phyloP scores from a whole-genome alignment of 2,797 vertebrate genomes.

The Leuciscus waleckii region DNA sequence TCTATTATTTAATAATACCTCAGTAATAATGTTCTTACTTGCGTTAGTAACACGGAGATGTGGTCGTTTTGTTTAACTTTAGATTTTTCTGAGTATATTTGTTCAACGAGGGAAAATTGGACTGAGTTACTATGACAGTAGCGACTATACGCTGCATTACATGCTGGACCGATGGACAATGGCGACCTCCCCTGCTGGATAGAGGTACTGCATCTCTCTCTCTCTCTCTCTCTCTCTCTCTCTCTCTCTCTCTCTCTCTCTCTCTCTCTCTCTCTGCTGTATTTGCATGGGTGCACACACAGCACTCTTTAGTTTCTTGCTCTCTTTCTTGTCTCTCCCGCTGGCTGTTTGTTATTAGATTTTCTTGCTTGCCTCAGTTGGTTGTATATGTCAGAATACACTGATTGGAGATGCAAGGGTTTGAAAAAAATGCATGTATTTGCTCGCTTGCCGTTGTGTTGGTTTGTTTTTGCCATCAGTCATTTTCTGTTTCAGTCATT shows the following conservation, averaged over 20 bases:
- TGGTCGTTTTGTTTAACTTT: not conserved
- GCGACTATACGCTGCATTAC: slow-evolving; percentile 84
- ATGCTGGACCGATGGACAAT: slow-evolving; percentile 88
- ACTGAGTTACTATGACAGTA: slow-evolving; percentile 89
- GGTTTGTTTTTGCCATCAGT: not conserved
- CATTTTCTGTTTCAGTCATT: slow-evolving; percentile 75
- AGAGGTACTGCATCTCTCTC: slow-evolving; percentile 46
- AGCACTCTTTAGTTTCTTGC: too few relatives aligned
- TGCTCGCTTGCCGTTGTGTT: not conserved
- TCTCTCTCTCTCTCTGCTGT: too few relatives aligned
- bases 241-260: too few relatives aligned
- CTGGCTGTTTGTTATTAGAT: too few relatives aligned
- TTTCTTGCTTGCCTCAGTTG: not conserved
- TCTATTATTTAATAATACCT: not conserved
- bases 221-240: too few relatives aligned
- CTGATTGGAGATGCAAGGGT: not conserved
- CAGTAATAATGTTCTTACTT: not conserved
- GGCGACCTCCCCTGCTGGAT: slow-evolving; percentile 74
- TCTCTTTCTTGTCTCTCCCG: not conserved
- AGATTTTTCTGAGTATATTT: slow-evolving; percentile 88
- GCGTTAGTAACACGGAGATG: not conserved
- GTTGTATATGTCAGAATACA: not conserved
- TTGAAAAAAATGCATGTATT: not conserved
- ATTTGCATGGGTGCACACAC: not conserved
- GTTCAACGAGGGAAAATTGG: slow-evolving; percentile 84